phyloP scores from a whole-genome alignment of 2,888 invertebrate genomes.

The Blastobasis adustella region DNA sequence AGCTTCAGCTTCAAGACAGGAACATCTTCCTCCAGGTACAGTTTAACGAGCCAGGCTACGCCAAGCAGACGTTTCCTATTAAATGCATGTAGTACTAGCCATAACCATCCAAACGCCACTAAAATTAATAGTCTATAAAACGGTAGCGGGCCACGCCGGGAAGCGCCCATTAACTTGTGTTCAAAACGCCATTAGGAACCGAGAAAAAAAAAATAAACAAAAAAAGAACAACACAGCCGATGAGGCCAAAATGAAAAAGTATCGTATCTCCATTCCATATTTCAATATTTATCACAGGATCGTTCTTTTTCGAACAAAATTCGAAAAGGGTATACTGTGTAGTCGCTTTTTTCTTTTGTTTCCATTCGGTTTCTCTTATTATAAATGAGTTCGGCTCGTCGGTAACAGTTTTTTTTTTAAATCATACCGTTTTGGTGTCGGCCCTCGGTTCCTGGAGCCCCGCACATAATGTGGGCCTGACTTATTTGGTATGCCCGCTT shows the following conservation, averaged over 20 bases:
- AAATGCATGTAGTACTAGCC: neutral
- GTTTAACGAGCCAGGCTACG: neutral
- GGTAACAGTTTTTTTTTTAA: constrained; percentile 46
- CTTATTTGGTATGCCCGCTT: too few relatives aligned
- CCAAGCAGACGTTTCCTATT: neutral
- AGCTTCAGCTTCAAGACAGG: too few relatives aligned
- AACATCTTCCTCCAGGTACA: too few relatives aligned
- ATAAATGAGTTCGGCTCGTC: constrained; percentile 53
- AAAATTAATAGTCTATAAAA: constrained; percentile 63
- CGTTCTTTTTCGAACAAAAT: constrained; percentile 68
- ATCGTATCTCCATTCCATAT: constrained; percentile 67
- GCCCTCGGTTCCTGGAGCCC: too few relatives aligned
- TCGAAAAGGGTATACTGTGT: constrained; percentile 43
- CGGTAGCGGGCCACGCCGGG: constrained; percentile 50
- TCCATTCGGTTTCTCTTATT: constrained; percentile 48
- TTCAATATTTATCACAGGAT: constrained; percentile 72
- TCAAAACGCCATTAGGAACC: constrained; percentile 46
- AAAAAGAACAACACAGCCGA: constrained; percentile 13
- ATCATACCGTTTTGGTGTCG: constrained; percentile 44
- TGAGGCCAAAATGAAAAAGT: constrained; percentile 38
- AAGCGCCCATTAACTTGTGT: constrained; percentile 47
- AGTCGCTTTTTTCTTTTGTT: constrained; percentile 31
- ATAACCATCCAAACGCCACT: constrained; percentile 14
- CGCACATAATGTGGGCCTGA: too few relatives aligned
- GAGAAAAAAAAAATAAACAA: constrained; percentile 31